Base-by-base conservation (phyloP, 2,888 invertebrate species). In the Chloroclystis v-ata region DNA sequence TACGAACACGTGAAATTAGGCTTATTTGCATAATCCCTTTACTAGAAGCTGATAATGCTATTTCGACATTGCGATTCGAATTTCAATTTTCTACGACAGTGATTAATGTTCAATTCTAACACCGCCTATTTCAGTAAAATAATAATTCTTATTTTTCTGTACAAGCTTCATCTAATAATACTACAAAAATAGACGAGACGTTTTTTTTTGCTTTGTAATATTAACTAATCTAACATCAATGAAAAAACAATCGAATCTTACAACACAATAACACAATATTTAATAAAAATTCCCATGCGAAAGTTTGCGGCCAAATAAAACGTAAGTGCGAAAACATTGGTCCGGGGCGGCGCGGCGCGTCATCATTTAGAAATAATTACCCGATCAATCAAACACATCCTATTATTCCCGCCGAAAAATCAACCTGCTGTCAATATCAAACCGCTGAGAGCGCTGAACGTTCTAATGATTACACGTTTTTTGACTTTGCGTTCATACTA, bases 21-120 rank as follows among this genome's bases (percentile, higher is more conserved):
- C 47, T 64, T 49, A 82, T 85, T 84, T 78, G 75, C 84, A 84
- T 85, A 85, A 82, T 79, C 71, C 60, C 63, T 70, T 67, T 73
- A 77, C 67, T 61, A 59, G 45, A 63, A 47, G 51, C 39, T 54
- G 68, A 70, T 72, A 71, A 67, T 63, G 29, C 45, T 61, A 63
- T 69, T 69, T 25, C 69, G 63, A 59, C 57, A 59, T 63, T 57
- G 54, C 65, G 64, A 70, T 72, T 69, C 63, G 65, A 65, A 71
- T 72, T 67, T 41, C 50, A 50, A 55, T 54, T 56, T 60, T 49
- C 51, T 52, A 51, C 41, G 46, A 52, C 53, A 49, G 6, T 57
- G 61, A 62, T 61, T 67, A 62, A 59, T 65, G 35, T 35, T 35
- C 16, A 2, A n/a, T 35, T 35, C 20, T 20, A 20, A 2, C 20